Base-by-base conservation (phyloP, 2,113 vertebrate genomes). In the Formicarius rufipectus region DNA sequence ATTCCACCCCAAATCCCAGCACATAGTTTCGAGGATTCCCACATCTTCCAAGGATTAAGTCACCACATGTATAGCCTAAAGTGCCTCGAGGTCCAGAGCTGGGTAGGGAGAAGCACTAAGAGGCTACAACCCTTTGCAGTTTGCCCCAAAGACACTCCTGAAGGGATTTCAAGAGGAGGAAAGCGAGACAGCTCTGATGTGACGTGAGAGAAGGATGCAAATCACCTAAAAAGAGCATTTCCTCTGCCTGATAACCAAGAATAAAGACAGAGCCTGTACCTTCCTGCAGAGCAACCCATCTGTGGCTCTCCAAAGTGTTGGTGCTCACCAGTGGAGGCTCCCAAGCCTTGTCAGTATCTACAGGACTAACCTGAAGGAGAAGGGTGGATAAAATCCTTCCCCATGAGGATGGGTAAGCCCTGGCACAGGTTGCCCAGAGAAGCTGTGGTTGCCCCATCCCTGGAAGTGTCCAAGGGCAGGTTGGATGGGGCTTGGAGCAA, bases 1-100 rank as follows among this genome's bases (percentile, higher is more conserved):
- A 96, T 95, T 95, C 96, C 96, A 95, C 47, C 83, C 93, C 94
- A 96, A 97, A 95, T 84, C 87, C 90, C 87, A 86, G 95, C 95
- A 88, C 35, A 64, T n/a, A 93, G 55, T 68, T 96, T 27, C 5
- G 85, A 95, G 87, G 87, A 96, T 91, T 95, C 93, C 90, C 95
- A 91, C 93, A 90, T 93, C 95, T 94, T 27, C 87, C 91, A 91
- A 79, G 78, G 95, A 96, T 91, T 87, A 85, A 90, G 27, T 73
- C 87, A 69, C 89, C 94, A 94, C 93, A 74, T 83, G 95, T 11
- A 74, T 12, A 74, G 87, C 72, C 93, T 77, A 12, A 83, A 95
- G 85, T 28, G 78, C 90, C 78, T 55, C 4, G 2, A 94, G 91
- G 75, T 45, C 63, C 2, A 8, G 39, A 91, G 74, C 0, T 60